Evolutionary conservation across 2,888 invertebrate genomes (phyloP), one percentile per base, ranked within the genome.

Genomic region (Microplitis deprimator): DNA sequence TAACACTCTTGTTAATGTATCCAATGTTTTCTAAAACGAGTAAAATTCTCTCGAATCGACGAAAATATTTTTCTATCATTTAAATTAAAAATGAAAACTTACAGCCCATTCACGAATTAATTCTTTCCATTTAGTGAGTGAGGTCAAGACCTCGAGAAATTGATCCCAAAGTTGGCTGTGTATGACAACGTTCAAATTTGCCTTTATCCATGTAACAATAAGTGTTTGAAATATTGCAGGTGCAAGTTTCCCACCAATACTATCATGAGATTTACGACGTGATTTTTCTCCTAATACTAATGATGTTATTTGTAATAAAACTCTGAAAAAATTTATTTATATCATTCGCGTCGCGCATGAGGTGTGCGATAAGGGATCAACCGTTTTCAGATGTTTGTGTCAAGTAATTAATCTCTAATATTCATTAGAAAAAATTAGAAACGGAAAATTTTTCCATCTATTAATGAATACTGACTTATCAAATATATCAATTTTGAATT

Each of bases 141-240:
- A 94, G 0, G 96, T 95, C 17, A 98, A 91, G 8, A 98, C 95
- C 79, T 94, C 93, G 86, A 98, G 93, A 88, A 98, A 97, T 88
- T 96, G 95, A 91, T 98, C 97, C 98, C 98, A 99, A 67, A 98
- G 91, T 85, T 96, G 95, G 6, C 94, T 29, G 29, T 29, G 29
- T 78, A 98, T 96, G 4, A 95, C 94, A 6, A 98, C 98, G 89
- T 98, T 97, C 83, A 98, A 92, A 90, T 98, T 98, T 0, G 98
- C 98, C 86, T 98, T 97, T 84, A 98, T 98, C 98, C 98, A 98
- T 3, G 98, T 98, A 81, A 98, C 98, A 82, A 98, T 97, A 70
- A 98, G 91, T 0, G 98, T 98, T 93, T 98, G 95, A 85, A 96
- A 96, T 82, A 96, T 93, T 0, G 96, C 96, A 29, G 96, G 96